Evolutionary conservation across 2,113 vertebrate species (phyloP).

Genomic region (Maccullochella peelii): DNA sequence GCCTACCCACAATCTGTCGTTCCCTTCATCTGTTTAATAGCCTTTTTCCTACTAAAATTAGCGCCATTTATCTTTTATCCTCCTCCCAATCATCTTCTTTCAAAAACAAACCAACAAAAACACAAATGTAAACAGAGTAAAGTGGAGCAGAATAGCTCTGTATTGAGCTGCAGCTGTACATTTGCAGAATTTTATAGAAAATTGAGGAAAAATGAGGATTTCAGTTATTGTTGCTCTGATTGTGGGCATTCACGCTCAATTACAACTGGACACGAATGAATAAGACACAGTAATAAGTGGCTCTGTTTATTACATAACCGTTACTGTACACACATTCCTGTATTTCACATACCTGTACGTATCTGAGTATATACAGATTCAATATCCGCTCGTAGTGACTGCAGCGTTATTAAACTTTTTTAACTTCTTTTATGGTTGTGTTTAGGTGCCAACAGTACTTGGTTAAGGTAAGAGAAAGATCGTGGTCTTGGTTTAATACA

Average conservation of each 20-base stretch:
- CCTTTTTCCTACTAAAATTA: background rate
- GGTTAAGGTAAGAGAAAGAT: background rate
- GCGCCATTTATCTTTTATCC: background rate
- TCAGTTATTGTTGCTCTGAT: too few relatives aligned
- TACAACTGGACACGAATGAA: background rate
- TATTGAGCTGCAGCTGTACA: background rate
- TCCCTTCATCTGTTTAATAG: background rate
- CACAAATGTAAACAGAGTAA: background rate
- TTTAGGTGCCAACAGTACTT: background rate
- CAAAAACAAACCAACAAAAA: background rate
- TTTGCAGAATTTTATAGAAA: background rate
- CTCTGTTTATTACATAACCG: too few relatives aligned
- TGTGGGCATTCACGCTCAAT: too few relatives aligned
- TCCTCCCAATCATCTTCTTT: background rate
- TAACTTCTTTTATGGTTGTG: background rate
- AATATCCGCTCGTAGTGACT: background rate
- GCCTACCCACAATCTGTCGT: background rate
- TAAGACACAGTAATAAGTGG: too few relatives aligned
- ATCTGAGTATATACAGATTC: too few relatives aligned
- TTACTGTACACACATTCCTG: too few relatives aligned
- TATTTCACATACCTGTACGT: too few relatives aligned
- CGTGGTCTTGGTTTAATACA: too few relatives aligned
- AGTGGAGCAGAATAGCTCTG: background rate
- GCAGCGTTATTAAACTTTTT: background rate
- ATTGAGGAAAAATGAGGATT: too few relatives aligned